Conservation (phyloP, 2,888 invertebrate genomes). For the Dorcus parallelipipedus region DNA sequence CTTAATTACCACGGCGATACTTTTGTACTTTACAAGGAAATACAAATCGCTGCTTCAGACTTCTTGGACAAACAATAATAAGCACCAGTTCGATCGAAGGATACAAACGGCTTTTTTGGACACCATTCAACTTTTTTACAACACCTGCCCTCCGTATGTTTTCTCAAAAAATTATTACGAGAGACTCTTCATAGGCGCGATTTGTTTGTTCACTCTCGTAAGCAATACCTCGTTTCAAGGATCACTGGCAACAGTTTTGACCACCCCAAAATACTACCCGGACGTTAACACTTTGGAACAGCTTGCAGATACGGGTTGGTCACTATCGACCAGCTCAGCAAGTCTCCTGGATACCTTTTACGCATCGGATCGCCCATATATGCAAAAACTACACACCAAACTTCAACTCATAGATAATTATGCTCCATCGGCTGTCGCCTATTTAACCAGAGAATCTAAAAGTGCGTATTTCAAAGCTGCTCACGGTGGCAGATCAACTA, state of each 20-base stretch:
- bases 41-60: background rate
- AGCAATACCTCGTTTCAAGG: slow-evolving; percentile 48
- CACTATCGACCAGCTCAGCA: slow-evolving; percentile 44
- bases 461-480: slow-evolving; percentile 7
- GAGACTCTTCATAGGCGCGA: slow-evolving; percentile 39
- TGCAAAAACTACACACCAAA: slow-evolving; percentile 40
- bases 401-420: slow-evolving; percentile 37
- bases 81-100: slow-evolving; percentile 14
- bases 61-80: background rate
- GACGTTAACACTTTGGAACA: slow-evolving; percentile 45
- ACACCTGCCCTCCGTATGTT: slow-evolving; percentile 33
- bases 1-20: slow-evolving; percentile 16
- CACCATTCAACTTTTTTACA: slow-evolving; percentile 42
- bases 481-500: slow-evolving; percentile 34
- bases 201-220: slow-evolving; percentile 40
- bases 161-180: slow-evolving; percentile 45
- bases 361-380: slow-evolving; percentile 35
- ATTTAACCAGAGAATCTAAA: slow-evolving; percentile 12
- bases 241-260: slow-evolving; percentile 46
- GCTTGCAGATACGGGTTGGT: slow-evolving; percentile 38
- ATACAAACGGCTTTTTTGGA: slow-evolving; percentile 34
- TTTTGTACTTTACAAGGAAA: slow-evolving; percentile 21
- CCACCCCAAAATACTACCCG: slow-evolving; percentile 44
- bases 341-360: slow-evolving; percentile 46
- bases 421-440: slow-evolving; percentile 29